phyloP scores from a whole-genome alignment of 2,113 vertebrate species.

The Platanista minor region DNA sequence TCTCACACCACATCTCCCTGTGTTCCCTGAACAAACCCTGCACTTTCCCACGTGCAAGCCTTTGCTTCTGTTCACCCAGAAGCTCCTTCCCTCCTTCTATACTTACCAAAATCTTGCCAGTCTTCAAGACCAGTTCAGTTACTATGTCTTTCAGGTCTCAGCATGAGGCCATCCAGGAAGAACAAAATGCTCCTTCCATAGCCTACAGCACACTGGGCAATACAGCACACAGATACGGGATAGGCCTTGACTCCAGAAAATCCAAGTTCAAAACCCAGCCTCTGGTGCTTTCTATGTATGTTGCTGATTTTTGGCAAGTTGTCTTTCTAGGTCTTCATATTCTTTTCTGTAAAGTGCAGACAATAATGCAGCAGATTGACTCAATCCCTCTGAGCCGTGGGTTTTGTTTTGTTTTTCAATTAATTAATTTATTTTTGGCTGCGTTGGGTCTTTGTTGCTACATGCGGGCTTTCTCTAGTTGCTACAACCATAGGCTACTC shows the following conservation, averaged over 20 bases:
- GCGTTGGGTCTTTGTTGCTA: too few species aligned
- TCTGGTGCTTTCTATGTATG: not conserved
- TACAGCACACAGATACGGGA: fast-evolving
- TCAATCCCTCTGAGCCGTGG: not conserved
- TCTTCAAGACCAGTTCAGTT: not conserved
- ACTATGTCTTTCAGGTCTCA: not conserved
- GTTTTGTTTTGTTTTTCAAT: too few species aligned
- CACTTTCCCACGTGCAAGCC: not conserved
- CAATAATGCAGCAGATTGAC: not conserved
- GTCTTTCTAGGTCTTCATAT: not conserved
- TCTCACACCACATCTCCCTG: not conserved
- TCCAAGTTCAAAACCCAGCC: not conserved
- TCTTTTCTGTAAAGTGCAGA: not conserved
- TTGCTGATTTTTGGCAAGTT: not conserved
- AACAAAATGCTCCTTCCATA: not conserved
- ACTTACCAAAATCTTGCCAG: not conserved
- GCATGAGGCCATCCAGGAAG: not conserved
- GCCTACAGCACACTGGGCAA: not conserved
- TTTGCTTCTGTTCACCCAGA: not conserved
- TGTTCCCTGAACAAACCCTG: not conserved
- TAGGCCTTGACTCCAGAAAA: not conserved
- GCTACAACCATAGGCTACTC: too few species aligned
- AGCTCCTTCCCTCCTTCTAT: not conserved
- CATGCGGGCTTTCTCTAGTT: too few species aligned
- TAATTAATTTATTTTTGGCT: too few species aligned